Conservation (phyloP, 2,113 vertebrate species). For the Triplophysa tibetana region DNA sequence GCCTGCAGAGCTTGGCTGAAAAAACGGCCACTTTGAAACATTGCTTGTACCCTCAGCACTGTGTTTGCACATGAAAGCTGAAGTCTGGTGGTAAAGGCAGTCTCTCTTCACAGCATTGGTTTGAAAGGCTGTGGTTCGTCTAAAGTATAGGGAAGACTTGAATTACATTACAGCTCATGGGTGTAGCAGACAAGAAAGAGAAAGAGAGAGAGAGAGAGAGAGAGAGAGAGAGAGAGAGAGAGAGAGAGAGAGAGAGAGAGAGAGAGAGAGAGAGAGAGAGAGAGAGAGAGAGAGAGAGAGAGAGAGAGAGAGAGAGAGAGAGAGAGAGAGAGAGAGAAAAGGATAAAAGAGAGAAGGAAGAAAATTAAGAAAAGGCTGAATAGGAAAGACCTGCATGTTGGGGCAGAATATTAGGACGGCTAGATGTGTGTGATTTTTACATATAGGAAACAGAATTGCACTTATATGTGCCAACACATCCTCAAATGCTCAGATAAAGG, state of each 20-base stretch:
- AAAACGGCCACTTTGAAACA: conserved; percentile 12
- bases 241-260: not conserved
- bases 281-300: conserved; percentile 20
- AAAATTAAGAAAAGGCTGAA: not conserved
- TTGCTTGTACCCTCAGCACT: conserved; percentile 32
- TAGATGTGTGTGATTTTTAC: not conserved
- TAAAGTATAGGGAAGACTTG: conserved; percentile 51
- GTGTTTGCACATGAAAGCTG: conserved; percentile 43
- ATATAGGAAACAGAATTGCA: not conserved
- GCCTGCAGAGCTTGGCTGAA: conserved; percentile 15
- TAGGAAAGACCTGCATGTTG: conserved; percentile 1
- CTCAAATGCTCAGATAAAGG: not conserved
- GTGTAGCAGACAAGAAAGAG: conserved; percentile 38
- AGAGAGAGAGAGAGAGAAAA: conserved; percentile 15
- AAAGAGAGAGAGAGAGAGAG: conserved; percentile 2
- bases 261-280: conserved; percentile 20
- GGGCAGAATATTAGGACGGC: not conserved
- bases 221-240: not conserved
- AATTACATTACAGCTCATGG: conserved; percentile 40
- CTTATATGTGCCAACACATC: too few species aligned
- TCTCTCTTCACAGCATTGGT: conserved; percentile 37
- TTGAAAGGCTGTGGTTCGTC: conserved; percentile 48
- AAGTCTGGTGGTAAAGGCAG: conserved; percentile 35
- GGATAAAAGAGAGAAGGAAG: not conserved
- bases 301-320: conserved; percentile 20